These are phyloP conservation scores for Dioctria rufipes DNA, from an alignment of 2,888 invertebrate species.

Conservation along the genomic window DNA sequence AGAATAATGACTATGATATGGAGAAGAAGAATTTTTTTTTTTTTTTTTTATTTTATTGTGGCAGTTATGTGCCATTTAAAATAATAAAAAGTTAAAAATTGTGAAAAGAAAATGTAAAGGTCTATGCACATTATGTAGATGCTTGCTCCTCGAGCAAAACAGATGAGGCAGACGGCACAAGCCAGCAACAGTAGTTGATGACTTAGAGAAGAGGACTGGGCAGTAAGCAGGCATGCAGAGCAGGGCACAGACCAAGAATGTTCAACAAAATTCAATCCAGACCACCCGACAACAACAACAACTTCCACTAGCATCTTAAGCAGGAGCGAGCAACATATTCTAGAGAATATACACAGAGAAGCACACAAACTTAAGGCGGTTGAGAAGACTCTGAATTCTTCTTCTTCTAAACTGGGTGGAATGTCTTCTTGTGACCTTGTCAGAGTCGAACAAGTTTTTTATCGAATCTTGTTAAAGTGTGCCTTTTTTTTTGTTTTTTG, in stretches of 20 bases:
- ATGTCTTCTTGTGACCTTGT: slow-evolving; percentile 56
- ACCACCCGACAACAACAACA: no score
- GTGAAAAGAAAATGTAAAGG: no score
- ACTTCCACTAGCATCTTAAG: neutral
- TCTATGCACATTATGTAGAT: no score
- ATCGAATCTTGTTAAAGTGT: slow-evolving; percentile 30
- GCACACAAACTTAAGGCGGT: neutral
- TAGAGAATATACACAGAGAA: neutral
- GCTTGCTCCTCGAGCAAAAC: neutral
- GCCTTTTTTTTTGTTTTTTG: slow-evolving; percentile 7
- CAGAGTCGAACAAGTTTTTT: slow-evolving; percentile 51
- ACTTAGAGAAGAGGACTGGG: no score
- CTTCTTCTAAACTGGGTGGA: slow-evolving; percentile 45
- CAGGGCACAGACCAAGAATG: no score
- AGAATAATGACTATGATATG: neutral
- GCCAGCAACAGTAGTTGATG: neutral
- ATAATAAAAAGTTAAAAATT: neutral
- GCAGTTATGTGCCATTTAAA: slow-evolving; percentile 15
- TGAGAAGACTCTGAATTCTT: neutral
- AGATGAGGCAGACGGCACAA: slow-evolving; percentile 18
- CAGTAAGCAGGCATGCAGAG: neutral
- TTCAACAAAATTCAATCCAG: no score
- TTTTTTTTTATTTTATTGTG: neutral
- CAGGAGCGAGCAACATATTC: slow-evolving; percentile 18
- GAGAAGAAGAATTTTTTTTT: neutral